Evolutionary conservation across 2,888 invertebrate species (phyloP), one percentile per base, ranked within the genome.

Genomic region (Drosophila acutilabella): DNA sequence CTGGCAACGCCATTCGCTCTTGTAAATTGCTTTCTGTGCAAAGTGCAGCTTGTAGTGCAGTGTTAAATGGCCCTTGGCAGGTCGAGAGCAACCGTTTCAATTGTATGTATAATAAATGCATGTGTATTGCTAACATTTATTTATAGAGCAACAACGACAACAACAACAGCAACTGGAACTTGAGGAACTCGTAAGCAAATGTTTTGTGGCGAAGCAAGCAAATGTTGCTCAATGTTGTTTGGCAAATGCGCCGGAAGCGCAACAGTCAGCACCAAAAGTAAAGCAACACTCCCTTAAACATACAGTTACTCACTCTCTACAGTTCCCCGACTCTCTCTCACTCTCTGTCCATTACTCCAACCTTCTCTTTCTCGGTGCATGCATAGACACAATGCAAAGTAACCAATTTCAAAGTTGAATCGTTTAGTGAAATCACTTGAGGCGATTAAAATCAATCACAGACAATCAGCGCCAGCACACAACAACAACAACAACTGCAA

Each of bases 361-460:
- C 6, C 4, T 30, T 13, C 13, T 26, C 16, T 8, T 20, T 30
- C 33, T 0, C 33, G 20, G n/a, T 52, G 38, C n/a, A 4, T 38
- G 44, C 48, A 40, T 23, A 42, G 33, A 66, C 65, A 69, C 74
- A 80, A 82, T 85, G 79, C 79, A 80, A 85, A 83, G 83, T 85
- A 85, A 85, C 81, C 85, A 85, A 78, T 85, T 88, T 81, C 45
- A 64, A 72, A 80, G 84, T 71, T 75, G 80, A 88, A 86, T 80
- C 86, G 86, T 86, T 86, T 86, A 86, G 86, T 80, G 65, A 81
- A 86, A 86, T 86, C 88, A 86, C 86, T 86, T 78, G 84, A 88
- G 86, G 88, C 86, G 86, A 88, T 86, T 88, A 83, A 88, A 88
- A 86, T 86, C 88, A 88, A 86, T 86, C 88, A 86, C 88, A 86